Conservation (phyloP, 2,797 vertebrate species). For the Sebastes taczanowskii region DNA sequence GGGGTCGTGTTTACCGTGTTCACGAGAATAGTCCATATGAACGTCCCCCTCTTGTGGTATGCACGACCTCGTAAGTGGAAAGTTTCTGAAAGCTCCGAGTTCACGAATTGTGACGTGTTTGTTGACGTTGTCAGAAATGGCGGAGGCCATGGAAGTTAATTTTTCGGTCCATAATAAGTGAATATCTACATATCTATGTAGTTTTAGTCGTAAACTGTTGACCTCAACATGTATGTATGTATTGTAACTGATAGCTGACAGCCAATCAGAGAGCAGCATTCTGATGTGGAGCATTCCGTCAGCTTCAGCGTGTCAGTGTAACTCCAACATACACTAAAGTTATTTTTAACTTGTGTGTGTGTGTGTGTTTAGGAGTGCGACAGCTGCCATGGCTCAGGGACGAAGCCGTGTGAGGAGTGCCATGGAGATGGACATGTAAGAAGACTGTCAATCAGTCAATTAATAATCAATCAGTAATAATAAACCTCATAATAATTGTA, state of each 20-base stretch:
- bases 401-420: slow-evolving; percentile 34
- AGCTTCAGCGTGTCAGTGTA: not conserved
- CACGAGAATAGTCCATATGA: too few species aligned
- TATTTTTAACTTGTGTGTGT: slow-evolving; percentile 8
- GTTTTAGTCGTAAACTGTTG: not conserved
- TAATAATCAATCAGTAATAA: not conserved
- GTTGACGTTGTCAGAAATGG: too few species aligned
- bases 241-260: not conserved
- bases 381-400: slow-evolving; percentile 45
- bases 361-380: slow-evolving; percentile 60
- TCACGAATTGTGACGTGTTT: too few species aligned
- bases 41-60: too few species aligned
- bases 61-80: too few species aligned
- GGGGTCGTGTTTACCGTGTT: too few species aligned
- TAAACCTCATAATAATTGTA: not conserved
- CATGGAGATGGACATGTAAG: slow-evolving; percentile 63
- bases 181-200: too few species aligned
- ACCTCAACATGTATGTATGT: not conserved
- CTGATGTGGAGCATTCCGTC: not conserved
- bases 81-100: too few species aligned
- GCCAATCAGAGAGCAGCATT: not conserved
- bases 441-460: not conserved
- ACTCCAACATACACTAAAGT: not conserved
- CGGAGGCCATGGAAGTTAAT: too few species aligned
- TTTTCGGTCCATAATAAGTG: too few species aligned